A percentile compares a stretch with the other conserved stretches of the same genome.
phyloP scores from a whole-genome alignment of 2,797 vertebrate species.

The Alectoris magna region DNA sequence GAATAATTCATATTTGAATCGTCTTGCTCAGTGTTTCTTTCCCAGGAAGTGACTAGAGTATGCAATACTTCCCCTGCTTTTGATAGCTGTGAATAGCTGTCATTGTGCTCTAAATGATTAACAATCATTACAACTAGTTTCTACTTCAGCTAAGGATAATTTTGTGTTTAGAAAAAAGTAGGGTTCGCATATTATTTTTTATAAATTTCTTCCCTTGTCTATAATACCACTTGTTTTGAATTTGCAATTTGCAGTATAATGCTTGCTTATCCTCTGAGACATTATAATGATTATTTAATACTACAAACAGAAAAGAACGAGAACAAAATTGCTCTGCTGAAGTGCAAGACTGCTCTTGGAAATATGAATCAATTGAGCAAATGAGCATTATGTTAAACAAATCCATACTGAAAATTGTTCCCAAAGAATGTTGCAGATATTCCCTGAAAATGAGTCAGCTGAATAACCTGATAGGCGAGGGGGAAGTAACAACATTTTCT shows the following conservation, averaged over 20 bases:
- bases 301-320: background rate
- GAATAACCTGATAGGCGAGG: background rate
- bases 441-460: background rate
- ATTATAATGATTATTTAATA: conserved; percentile 21
- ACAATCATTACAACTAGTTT: background rate
- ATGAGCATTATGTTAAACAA: background rate
- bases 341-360: background rate
- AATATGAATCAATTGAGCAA: background rate
- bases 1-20: background rate
- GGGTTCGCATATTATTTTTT: background rate
- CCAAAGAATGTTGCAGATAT: background rate
- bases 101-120: background rate
- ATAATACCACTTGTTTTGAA: background rate
- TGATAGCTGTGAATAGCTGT: background rate
- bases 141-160: background rate
- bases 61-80: background rate
- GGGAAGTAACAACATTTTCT: background rate
- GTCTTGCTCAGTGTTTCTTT: background rate
- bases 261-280: background rate
- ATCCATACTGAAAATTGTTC: background rate
- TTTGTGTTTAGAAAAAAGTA: background rate
- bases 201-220: conserved; percentile 17
- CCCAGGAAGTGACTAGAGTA: background rate
- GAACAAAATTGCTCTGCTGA: background rate
- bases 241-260: conserved; percentile 5